A percentile compares a stretch with the other conserved stretches of the same genome.
Evolutionary conservation across 2,797 vertebrate species (phyloP).

Genomic region (Chaenodraco wilsoni): DNA sequence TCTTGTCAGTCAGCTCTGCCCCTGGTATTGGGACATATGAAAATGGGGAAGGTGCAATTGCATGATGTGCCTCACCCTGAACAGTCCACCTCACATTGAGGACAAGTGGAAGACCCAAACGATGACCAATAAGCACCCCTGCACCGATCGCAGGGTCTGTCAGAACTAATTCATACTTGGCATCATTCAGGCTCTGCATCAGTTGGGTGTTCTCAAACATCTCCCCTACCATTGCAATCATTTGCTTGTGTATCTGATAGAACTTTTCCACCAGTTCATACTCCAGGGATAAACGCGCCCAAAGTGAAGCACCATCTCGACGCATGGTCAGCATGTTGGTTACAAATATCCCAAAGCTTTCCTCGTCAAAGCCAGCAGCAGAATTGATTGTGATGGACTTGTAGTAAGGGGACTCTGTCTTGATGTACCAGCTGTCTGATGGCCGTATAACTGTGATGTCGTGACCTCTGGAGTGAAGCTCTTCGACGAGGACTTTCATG

Average conservation of each 20-base stretch:
- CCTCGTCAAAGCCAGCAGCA: slow-evolving; percentile 26
- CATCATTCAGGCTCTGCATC: slow-evolving; percentile 59
- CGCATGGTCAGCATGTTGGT: slow-evolving; percentile 1
- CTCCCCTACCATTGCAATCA: slow-evolving; percentile 7
- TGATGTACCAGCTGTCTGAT: slow-evolving; percentile 65
- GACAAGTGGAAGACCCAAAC: slow-evolving; percentile 70
- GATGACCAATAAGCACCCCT: slow-evolving; percentile 63
- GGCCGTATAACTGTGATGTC: slow-evolving; percentile 59
- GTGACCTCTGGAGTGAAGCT: slow-evolving; percentile 69
- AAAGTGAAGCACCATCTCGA: slow-evolving; percentile 39
- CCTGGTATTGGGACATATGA: slow-evolving; percentile 65
- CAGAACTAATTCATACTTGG: slow-evolving; percentile 68
- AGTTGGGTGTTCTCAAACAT: slow-evolving; percentile 55
- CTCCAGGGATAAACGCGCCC: slow-evolving; percentile 40
- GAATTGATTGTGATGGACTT: slow-evolving; percentile 43
- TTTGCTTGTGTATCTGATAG: slow-evolving; percentile 3
- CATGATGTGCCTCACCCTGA: slow-evolving; percentile 58
- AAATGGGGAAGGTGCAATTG: slow-evolving; percentile 65
- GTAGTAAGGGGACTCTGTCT: slow-evolving; percentile 60
- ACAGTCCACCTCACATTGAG: slow-evolving; percentile 73
- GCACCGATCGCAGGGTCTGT: slow-evolving; percentile 58
- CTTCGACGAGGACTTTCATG: slow-evolving; percentile 69
- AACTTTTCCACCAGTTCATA: slow-evolving; percentile 32
- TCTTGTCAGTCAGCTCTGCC: slow-evolving; percentile 65
- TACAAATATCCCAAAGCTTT: slow-evolving; percentile 14